Percentiles rank a stretch among this genome's conserved stretches.
Conservation (phyloP, 2,113 vertebrate species). For the Hassar affinis region DNA sequence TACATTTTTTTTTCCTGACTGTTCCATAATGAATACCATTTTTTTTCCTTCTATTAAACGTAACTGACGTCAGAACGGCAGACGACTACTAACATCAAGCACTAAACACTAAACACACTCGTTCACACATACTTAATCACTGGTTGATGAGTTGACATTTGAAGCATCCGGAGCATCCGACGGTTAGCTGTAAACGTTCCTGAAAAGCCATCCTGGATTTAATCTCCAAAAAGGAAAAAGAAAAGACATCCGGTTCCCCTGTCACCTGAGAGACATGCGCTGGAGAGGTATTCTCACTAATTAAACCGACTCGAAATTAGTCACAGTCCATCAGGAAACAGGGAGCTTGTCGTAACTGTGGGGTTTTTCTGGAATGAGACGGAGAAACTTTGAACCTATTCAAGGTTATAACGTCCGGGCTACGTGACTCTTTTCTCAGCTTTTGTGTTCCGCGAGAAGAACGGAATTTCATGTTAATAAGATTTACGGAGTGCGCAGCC, state of each 20-base stretch:
- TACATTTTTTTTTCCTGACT: no score
- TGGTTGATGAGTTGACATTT: not conserved
- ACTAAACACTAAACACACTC: not conserved
- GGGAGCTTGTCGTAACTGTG: conserved; percentile 7
- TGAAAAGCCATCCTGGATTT: conserved; percentile 15
- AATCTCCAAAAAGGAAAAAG: not conserved
- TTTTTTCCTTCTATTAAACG: no score
- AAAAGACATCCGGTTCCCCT: not conserved
- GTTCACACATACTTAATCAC: not conserved
- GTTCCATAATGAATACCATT: no score
- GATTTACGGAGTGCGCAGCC: conserved; percentile 44
- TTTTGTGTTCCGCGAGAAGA: conserved; percentile 41
- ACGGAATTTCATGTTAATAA: conserved; percentile 35
- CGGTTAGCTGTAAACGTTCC: not conserved
- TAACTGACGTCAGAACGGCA: not conserved
- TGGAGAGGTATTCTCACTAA: conserved; percentile 49
- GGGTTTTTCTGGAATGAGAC: conserved; percentile 38
- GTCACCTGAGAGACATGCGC: conserved; percentile 16
- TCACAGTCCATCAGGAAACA: conserved; percentile 54
- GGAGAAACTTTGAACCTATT: conserved; percentile 37
- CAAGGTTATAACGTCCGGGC: conserved; percentile 39
- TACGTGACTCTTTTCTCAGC: conserved; percentile 6
- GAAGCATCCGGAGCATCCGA: not conserved
- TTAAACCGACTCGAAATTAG: conserved; percentile 54
- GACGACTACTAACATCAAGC: not conserved